Evolutionary conservation across 2,797 vertebrate genomes (phyloP).

Genomic region (Champsocephalus gunnari): DNA sequence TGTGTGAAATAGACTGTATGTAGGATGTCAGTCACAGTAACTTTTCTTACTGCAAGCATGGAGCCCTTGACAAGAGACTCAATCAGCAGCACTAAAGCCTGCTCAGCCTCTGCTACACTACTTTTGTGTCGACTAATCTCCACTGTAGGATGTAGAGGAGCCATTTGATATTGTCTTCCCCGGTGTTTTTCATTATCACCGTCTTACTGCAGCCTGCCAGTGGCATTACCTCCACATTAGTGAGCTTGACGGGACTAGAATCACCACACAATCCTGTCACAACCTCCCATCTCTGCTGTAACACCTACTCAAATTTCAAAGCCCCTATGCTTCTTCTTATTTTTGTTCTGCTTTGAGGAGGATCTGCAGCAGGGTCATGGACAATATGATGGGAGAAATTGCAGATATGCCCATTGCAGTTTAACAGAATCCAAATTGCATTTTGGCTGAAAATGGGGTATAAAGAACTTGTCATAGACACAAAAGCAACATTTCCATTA

Average conservation of each 20-base stretch:
- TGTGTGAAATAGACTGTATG: conserved; percentile 63
- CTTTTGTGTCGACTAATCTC: conserved; percentile 91
- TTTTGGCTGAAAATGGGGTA: conserved; percentile 26
- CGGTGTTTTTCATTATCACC: conserved; percentile 98
- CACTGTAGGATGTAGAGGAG: conserved; percentile 99
- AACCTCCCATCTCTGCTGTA: conserved; percentile 79
- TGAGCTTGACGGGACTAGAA: conserved; percentile 94
- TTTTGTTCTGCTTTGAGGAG: conserved; percentile 59
- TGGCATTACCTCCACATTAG: conserved; percentile 98
- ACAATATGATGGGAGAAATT: conserved; percentile 56
- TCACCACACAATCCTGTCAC: conserved; percentile 82
- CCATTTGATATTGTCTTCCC: conserved; percentile 99
- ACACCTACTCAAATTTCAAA: conserved; percentile 78
- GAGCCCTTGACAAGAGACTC: conserved; percentile 83
- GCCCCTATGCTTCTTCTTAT: conserved; percentile 69
- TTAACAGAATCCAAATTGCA: conserved; percentile 48
- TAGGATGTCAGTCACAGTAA: conserved; percentile 79
- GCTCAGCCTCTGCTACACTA: conserved; percentile 77
- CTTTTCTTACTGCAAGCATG: conserved; percentile 70
- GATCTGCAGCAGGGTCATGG: conserved; percentile 62
- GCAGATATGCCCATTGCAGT: conserved; percentile 36
- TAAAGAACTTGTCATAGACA: conserved; percentile 34
- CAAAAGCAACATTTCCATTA: conserved; percentile 11
- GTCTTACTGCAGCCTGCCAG: conserved; percentile 93
- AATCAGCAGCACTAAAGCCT: conserved; percentile 84